A percentile compares a stretch with the other conserved stretches of the same genome.
These are phyloP conservation scores for Orbicella faveolata DNA, from an alignment of 64 coral and sea anemone genomes.

Conservation along the genomic window DNA sequence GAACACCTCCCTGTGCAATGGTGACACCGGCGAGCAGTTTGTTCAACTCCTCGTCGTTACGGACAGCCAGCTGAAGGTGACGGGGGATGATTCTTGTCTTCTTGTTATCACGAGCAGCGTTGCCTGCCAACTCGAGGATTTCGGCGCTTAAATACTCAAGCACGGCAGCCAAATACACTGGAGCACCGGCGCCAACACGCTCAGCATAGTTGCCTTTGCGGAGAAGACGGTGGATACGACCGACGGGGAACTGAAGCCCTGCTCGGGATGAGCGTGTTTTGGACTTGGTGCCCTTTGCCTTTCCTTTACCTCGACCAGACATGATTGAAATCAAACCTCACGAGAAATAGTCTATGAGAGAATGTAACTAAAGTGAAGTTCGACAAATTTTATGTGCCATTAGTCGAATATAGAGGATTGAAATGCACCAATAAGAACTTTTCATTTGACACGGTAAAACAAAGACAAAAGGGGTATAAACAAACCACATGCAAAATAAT, in stretches of 20 bases:
- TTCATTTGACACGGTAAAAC: too few species aligned
- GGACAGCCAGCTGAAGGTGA: constrained; percentile 8
- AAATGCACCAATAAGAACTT: too few species aligned
- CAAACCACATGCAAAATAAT: too few species aligned
- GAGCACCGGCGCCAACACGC: background rate
- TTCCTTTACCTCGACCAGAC: constrained; percentile 25
- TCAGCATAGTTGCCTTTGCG: background rate
- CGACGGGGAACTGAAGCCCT: background rate
- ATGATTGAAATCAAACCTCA: background rate
- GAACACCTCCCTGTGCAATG: background rate
- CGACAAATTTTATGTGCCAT: too few species aligned
- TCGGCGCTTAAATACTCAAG: background rate
- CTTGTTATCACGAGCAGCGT: constrained; percentile 2
- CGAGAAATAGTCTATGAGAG: too few species aligned
- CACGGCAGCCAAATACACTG: background rate
- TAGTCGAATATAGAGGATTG: too few species aligned
- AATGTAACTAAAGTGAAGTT: too few species aligned
- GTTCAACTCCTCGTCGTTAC: constrained; percentile 9
- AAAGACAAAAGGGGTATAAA: too few species aligned
- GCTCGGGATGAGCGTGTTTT: constrained; percentile 17
- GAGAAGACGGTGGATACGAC: background rate
- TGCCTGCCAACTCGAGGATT: background rate
- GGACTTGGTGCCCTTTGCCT: constrained; percentile 21
- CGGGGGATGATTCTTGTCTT: constrained; percentile 10
- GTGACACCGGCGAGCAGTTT: background rate